Conservation (phyloP, 1,140 invertebrate species). For the fruit fly (Drosophila melanogaster) region DNA sequence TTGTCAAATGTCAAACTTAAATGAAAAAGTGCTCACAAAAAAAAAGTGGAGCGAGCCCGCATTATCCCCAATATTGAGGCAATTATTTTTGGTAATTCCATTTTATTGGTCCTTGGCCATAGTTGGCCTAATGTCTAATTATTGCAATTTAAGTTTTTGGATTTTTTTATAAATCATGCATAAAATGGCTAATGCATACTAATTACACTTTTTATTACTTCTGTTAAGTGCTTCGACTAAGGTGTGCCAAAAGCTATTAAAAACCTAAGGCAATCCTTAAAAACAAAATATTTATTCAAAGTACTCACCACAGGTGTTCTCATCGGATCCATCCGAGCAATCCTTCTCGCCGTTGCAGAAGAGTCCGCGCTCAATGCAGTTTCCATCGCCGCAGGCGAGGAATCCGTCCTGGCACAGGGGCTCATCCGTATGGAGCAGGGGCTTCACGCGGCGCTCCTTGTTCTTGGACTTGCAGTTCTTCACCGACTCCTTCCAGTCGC, state of each 20-base stretch:
- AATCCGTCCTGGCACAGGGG: slow-evolving; percentile 94
- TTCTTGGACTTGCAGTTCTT: slow-evolving; percentile 97
- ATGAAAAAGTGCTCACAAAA: slow-evolving; percentile 34
- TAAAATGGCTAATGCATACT: neutral
- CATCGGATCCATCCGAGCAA: slow-evolving; percentile 94
- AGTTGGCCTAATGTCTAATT: neutral
- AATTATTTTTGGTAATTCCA: slow-evolving; percentile 24
- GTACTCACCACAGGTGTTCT: slow-evolving; percentile 95
- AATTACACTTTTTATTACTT: neutral
- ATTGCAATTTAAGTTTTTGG: slow-evolving; percentile 6
- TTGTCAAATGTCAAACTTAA: slow-evolving; percentile 55
- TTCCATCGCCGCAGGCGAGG: slow-evolving; percentile 94
- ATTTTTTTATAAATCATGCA: slow-evolving; percentile 2
- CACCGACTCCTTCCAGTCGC: slow-evolving; percentile 97
- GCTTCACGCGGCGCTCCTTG: slow-evolving; percentile 95
- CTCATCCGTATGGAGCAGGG: slow-evolving; percentile 95
- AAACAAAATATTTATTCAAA: neutral
- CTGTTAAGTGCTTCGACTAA: no score
- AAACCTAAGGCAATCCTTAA: neutral
- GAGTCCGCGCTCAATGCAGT: slow-evolving; percentile 94
- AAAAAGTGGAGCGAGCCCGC: slow-evolving; percentile 18
- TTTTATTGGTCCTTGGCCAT: slow-evolving; percentile 4
- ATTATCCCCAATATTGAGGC: slow-evolving; percentile 18
- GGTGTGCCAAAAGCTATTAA: neutral
- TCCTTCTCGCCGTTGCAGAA: slow-evolving; percentile 98